Base-by-base conservation (phyloP, 1,140 invertebrate species). In the Meloidogyne chitwoodi region DNA sequence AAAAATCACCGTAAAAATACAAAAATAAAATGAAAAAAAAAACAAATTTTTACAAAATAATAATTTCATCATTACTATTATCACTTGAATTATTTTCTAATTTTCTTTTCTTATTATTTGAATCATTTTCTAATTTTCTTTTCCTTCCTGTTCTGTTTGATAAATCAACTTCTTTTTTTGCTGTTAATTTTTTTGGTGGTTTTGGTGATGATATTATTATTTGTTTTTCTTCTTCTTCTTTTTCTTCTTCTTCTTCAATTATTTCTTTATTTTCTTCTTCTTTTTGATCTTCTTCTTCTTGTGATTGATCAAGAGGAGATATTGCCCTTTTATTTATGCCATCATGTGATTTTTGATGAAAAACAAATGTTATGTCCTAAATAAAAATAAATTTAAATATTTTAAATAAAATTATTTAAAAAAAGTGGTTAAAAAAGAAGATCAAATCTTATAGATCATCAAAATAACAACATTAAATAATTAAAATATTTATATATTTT, bases 331-430 rank as follows among this genome's bases (percentile, higher is more conserved):
- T 80, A 19, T 68, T 70, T 3, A 44, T 66, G 3, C 70, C 67
- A 31, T 84, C 83, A 66, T 86, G 85, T 1, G 85, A 87, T 48
- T 87, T 87, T 88, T 99, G 96, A 89, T 98, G 94, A 88, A 98
- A 99, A 1, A 94, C 93, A 89, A 99, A 99, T 0, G 94, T 27
- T 34, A 73, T 63, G 24, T 73, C 71, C 71, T 73, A 8, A 8
- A n/a, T n/a, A n/a, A n/a, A n/a, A n/a, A n/a, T n/a, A n/a, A n/a
- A n/a, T n/a, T n/a, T n/a, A n/a, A n/a, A n/a, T n/a, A n/a, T n/a
- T n/a, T n/a, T n/a, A n/a, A n/a, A n/a, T 0, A 68, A 68, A 68
- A 24, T 22, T 22, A 38, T 24, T 44, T 14, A 44, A 24, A 44
- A 27, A 68, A 68, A 34, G 12, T 22, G 6, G 12, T 10, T 38